Percentiles rank a stretch among this genome's conserved stretches.
Evolutionary conservation across 1,140 invertebrate genomes (phyloP).

Genomic region (Lepidostoma basale): DNA sequence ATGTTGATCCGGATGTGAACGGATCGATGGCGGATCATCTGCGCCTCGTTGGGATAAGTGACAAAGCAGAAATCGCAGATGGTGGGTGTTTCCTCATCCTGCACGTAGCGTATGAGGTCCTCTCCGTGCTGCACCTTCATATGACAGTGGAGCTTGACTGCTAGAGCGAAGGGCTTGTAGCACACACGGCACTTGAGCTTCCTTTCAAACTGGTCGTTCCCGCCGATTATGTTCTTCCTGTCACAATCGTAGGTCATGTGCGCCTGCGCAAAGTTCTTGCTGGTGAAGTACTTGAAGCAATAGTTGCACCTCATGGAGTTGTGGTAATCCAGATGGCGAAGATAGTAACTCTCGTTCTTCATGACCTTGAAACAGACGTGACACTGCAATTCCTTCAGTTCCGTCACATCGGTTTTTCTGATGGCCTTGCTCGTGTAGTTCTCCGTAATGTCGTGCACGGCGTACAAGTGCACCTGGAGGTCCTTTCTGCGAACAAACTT

Average conservation of each 20-base stretch:
- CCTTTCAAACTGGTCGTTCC: constrained; percentile 54
- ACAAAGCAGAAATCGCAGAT: constrained; percentile 60
- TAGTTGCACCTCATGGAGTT: constrained; percentile 59
- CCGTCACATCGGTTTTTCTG: constrained; percentile 51
- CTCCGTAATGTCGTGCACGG: constrained; percentile 54
- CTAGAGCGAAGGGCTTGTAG: constrained; percentile 59
- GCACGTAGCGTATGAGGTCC: constrained; percentile 47
- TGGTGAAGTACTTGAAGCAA: constrained; percentile 58
- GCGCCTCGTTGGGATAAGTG: constrained; percentile 56
- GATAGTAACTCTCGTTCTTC: constrained; percentile 55
- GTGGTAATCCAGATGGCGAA: constrained; percentile 58
- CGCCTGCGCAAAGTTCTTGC: constrained; percentile 54
- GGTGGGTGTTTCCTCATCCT: constrained; percentile 45
- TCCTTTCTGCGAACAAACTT: constrained; percentile 54
- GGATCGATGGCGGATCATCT: constrained; percentile 53
- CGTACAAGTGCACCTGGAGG: constrained; percentile 55
- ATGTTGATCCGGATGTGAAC: constrained; percentile 52
- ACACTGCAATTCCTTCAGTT: constrained; percentile 56
- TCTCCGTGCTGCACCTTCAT: constrained; percentile 54
- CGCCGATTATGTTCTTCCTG: constrained; percentile 55
- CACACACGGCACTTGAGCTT: constrained; percentile 57
- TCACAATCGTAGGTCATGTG: constrained; percentile 56
- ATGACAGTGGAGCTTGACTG: constrained; percentile 60
- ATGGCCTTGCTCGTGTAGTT: constrained; percentile 50
- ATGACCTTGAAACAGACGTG: constrained; percentile 57